Conservation (phyloP, 2,797 vertebrate species). For the Chrosomus eos region DNA sequence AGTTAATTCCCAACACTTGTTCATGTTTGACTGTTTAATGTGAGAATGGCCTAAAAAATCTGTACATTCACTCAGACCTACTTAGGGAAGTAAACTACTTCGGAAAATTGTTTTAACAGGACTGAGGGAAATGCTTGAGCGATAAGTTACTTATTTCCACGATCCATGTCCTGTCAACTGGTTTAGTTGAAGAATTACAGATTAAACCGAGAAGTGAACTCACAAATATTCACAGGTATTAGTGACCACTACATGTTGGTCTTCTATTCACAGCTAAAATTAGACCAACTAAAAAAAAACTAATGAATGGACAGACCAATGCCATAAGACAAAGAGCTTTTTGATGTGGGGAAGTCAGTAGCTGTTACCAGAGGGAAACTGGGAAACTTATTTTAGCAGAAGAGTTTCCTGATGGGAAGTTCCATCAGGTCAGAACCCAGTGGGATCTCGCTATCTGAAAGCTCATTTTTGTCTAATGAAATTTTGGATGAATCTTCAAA, state of each 20-base stretch:
- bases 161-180: background rate
- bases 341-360: constrained; percentile 44
- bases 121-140: constrained; percentile 1
- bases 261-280: constrained; percentile 30
- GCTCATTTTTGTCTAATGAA: constrained; percentile 11
- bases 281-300: background rate
- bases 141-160: constrained; percentile 26
- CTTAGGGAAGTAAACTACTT: background rate
- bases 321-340: constrained; percentile 45
- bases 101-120: background rate
- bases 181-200: constrained; percentile 17
- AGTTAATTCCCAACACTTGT: background rate
- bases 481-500: background rate
- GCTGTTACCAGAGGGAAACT: constrained; percentile 42
- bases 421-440: constrained; percentile 17
- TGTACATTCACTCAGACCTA: background rate
- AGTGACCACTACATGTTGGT: constrained; percentile 1
- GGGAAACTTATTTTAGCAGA: constrained; percentile 46
- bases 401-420: constrained; percentile 58
- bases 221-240: constrained; percentile 13
- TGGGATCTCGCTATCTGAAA: constrained; percentile 11
- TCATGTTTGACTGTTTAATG: background rate
- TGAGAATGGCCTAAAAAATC: constrained; percentile 1
- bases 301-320: constrained; percentile 30
- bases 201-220: background rate